Base-by-base conservation (phyloP, 2,888 invertebrate species). In the Ischnura elegans region DNA sequence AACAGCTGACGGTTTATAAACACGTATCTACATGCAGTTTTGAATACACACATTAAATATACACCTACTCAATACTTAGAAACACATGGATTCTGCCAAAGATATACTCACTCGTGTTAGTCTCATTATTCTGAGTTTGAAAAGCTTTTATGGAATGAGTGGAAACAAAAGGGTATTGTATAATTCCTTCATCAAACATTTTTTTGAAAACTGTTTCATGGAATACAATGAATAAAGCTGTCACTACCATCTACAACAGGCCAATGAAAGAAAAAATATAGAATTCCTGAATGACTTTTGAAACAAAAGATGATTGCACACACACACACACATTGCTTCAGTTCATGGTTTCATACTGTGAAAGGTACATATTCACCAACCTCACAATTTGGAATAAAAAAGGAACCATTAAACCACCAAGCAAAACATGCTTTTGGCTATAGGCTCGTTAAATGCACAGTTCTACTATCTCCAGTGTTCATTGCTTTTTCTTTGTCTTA, bases 371-470 rank as follows among this genome's bases (percentile, higher is more conserved):
- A 36, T 55, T 90, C 90, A 90, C 51, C 90, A 43, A 43, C 61
- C 61, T 90, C 90, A 90, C 90, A 61, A 61, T 61, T 61, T 55
- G 90, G 61, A 90, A 61, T 61, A 55, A 55, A 90, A 90, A 90
- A 61, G 90, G 61, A 90, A 55, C 61, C 55, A 55, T 90, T 66
- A 90, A 55, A 61, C 90, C 66, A 66, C 43, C 55, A 90, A 90
- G 90, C 90, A 90, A 90, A 90, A 90, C 90, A 61, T 90, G 90
- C 90, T 90, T 90, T 61, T 61, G 90, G 90, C 90, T 90, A n/a
- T n/a, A 61, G 90, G 90, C 90, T 90, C 90, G 66, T 90, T 90
- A 90, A 90, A 90, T 90, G 90, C 90, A 90, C 90, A 90, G 43
- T 90, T 90, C n/a, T 61, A 61, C 90, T 25, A 90, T 25, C 61